Base-by-base conservation (phyloP, 1,140 invertebrate species). In the Agrypnia vestita region DNA sequence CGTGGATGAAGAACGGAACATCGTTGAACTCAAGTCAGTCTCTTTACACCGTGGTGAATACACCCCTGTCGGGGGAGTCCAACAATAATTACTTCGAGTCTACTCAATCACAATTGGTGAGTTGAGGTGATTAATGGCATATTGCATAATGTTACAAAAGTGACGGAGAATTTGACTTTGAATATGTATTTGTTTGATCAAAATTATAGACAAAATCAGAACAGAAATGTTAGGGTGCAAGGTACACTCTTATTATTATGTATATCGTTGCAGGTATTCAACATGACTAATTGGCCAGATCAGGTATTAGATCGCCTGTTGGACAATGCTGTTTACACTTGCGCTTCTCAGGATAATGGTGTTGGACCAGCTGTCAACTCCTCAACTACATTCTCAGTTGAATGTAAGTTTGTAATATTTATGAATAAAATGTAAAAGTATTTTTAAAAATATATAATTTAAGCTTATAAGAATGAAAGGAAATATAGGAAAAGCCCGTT, bases 31-130 rank as follows among this genome's bases (percentile, higher is more conserved):
- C 91, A 15, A 87, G 90, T 9, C 90, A 91, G 82, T 92, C 91
- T n/a, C 90, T 92, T 35, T 96, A 96, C 87, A 93, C 92, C 80
- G 91, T 96, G 11, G 80, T 85, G 0, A 91, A 91, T 62, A 91
- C 90, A 35, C 92, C 93, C 44, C 88, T 93, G 85, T 88, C 92
- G 51, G 87, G 95, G 73, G 93, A 96, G 86, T 87, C 92, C 64
- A 88, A 91, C 78, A 94, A 92, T 17, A 96, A 96, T 84, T 94
- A 96, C 85, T 97, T 97, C 85, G 94, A 96, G 86, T 96, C 96
- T 43, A 93, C 96, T 15, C 91, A 94, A 74, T 97, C 95, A 9
- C 95, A 93, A 61, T 89, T 98, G 85, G 92, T 94, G 87, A 90
- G 90, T 86, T 35, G 1, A 35, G 25, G 6, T 35, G 25, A 35